phyloP scores from a whole-genome alignment of 2,888 invertebrate species.

The Heteromurus nitidus region DNA sequence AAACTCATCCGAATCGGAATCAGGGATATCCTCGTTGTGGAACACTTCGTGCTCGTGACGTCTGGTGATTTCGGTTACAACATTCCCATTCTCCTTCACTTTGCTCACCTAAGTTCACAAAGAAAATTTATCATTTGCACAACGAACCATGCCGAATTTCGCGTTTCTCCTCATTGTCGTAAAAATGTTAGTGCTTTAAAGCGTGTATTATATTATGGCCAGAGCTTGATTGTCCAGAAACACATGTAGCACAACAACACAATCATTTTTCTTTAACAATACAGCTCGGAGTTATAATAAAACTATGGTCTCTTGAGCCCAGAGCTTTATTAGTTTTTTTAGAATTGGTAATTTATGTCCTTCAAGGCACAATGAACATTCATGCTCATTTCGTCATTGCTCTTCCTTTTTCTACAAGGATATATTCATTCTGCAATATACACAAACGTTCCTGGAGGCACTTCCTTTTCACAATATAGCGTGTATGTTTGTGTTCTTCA shows the following conservation, averaged over 20 bases:
- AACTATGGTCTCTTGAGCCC: too few species aligned
- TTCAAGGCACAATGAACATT: constrained; percentile 10
- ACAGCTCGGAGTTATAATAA: too few species aligned
- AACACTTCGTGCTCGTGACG: constrained; percentile 88
- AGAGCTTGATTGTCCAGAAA: too few species aligned
- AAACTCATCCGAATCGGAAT: constrained; percentile 79
- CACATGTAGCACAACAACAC: too few species aligned
- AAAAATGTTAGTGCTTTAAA: too few species aligned
- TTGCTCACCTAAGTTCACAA: constrained; percentile 84
- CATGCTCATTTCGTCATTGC: background rate
- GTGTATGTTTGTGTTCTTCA: background rate
- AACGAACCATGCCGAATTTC: too few species aligned
- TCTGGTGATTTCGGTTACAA: constrained; percentile 85
- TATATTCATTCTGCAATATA: background rate
- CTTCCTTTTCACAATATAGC: constrained; percentile 30
- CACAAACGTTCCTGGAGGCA: constrained; percentile 37
- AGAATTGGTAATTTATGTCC: constrained; percentile 43
- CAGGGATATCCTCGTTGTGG: constrained; percentile 86
- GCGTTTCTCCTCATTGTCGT: too few species aligned
- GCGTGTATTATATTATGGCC: too few species aligned
- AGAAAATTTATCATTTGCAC: too few species aligned
- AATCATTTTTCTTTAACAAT: too few species aligned
- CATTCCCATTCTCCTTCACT: constrained; percentile 86
- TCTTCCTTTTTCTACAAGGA: constrained; percentile 1
- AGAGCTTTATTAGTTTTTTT: too few species aligned